Conservation (phyloP, 2,797 vertebrate species). For the Sebastes itinus region DNA sequence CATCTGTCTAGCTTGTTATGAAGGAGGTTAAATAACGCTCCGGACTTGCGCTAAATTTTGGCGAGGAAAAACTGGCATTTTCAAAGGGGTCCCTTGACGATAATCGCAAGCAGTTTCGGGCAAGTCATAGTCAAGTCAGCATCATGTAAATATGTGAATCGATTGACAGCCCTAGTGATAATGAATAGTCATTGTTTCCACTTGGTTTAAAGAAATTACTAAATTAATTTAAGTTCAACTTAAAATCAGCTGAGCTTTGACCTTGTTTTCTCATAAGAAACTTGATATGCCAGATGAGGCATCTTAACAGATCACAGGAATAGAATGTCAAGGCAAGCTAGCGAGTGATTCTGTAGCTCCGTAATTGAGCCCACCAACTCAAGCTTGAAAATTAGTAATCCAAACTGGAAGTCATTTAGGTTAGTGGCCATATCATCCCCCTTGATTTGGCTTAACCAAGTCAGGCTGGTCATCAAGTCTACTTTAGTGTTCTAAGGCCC, state of each 20-base stretch:
- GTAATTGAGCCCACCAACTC: constrained; percentile 33
- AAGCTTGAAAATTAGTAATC: constrained; percentile 31
- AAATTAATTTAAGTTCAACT: neutral
- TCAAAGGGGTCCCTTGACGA: too few species aligned
- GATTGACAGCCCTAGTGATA: neutral
- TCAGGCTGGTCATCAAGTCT: constrained; percentile 8
- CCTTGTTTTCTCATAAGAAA: neutral
- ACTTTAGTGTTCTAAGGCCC: neutral
- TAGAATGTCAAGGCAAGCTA: constrained; percentile 32
- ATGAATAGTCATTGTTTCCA: neutral
- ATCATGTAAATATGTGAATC: too few species aligned
- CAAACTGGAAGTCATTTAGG: constrained; percentile 4
- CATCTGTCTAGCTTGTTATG: rapidly evolving
- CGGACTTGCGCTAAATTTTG: too few species aligned
- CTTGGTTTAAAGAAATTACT: neutral
- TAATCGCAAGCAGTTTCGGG: too few species aligned
- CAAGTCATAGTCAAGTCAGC: too few species aligned
- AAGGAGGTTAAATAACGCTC: too few species aligned
- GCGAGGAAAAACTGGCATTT: too few species aligned
- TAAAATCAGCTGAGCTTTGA: constrained; percentile 31
- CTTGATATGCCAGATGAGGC: neutral
- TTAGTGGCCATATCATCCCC: neutral
- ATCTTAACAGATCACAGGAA: constrained; percentile 27
- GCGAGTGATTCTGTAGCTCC: constrained; percentile 12
- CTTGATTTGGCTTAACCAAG: neutral